These are phyloP conservation scores for Elaphurus davidianus DNA, from an alignment of 2,113 vertebrate genomes.

Conservation along the genomic window DNA sequence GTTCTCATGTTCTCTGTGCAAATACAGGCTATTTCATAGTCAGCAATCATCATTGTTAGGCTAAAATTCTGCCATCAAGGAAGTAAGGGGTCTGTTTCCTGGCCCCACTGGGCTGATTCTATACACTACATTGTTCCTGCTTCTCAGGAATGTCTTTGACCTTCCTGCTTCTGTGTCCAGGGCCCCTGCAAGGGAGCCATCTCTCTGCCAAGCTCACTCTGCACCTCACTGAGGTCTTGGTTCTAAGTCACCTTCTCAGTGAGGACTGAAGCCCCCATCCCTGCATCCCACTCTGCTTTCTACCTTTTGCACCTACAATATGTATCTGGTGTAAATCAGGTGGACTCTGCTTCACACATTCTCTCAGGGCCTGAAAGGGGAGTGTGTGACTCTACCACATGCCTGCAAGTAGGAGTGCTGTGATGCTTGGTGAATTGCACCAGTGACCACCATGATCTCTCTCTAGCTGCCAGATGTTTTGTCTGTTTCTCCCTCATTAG, in stretches of 20 bases:
- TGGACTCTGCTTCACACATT: not conserved
- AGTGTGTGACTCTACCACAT: not conserved
- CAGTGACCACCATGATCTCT: not conserved
- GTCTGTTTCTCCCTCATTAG: not conserved
- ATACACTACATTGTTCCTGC: not conserved
- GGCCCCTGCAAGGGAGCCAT: too few species aligned
- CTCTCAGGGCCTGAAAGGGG: not conserved
- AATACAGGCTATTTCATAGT: not conserved
- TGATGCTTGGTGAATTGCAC: not conserved
- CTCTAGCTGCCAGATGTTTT: not conserved
- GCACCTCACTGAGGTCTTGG: not conserved
- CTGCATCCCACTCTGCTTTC: not conserved
- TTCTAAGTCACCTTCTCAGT: not conserved
- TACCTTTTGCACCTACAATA: rapidly evolving
- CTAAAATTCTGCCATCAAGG: not conserved
- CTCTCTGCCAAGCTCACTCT: not conserved
- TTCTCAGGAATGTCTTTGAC: not conserved
- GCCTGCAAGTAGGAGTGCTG: too few species aligned
- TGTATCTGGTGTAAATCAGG: too few species aligned
- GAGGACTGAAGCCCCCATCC: not conserved
- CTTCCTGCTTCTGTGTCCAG: not conserved
- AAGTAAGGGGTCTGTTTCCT: not conserved
- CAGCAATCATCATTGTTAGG: not conserved
- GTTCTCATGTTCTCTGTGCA: not conserved
- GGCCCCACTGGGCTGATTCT: not conserved